These are phyloP conservation scores for Pseudachorutes palmiensis DNA, from an alignment of 1,140 invertebrate genomes.

Conservation along the genomic window DNA sequence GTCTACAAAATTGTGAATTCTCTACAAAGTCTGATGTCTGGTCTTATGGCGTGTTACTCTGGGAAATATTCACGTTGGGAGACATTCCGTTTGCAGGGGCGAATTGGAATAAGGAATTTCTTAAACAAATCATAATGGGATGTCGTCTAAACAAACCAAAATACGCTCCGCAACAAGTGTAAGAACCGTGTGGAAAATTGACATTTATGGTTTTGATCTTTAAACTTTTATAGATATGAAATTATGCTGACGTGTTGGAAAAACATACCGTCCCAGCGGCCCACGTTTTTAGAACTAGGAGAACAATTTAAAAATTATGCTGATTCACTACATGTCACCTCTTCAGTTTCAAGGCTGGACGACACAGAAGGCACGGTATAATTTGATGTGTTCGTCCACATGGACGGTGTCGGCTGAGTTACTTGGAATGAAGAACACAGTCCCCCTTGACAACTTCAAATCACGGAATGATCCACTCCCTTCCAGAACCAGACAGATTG, in stretches of 20 bases:
- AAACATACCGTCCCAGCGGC: background rate
- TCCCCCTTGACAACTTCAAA: constrained; percentile 13
- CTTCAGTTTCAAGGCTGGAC: too few relatives aligned
- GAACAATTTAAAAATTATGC: background rate
- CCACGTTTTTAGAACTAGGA: background rate
- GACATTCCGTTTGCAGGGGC: constrained; percentile 21
- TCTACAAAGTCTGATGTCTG: constrained; percentile 45
- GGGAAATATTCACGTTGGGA: constrained; percentile 53
- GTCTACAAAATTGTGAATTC: constrained; percentile 41
- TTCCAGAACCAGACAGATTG: constrained; percentile 24
- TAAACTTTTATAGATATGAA: background rate
- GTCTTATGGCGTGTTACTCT: constrained; percentile 54
- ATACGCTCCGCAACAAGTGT: background rate
- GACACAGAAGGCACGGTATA: constrained; percentile 22
- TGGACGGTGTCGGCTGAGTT: background rate
- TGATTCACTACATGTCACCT: too few relatives aligned
- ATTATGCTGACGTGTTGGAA: background rate
- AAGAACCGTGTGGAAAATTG: background rate
- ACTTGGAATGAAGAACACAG: constrained; percentile 23
- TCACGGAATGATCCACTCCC: constrained; percentile 19
- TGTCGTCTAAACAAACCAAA: constrained; percentile 18
- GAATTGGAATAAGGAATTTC: constrained; percentile 22
- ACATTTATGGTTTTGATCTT: background rate
- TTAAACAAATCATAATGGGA: constrained; percentile 6
- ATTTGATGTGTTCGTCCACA: background rate